These are phyloP conservation scores for Heliconius himera DNA, from an alignment of 1,140 invertebrate species.

Conservation along the genomic window DNA sequence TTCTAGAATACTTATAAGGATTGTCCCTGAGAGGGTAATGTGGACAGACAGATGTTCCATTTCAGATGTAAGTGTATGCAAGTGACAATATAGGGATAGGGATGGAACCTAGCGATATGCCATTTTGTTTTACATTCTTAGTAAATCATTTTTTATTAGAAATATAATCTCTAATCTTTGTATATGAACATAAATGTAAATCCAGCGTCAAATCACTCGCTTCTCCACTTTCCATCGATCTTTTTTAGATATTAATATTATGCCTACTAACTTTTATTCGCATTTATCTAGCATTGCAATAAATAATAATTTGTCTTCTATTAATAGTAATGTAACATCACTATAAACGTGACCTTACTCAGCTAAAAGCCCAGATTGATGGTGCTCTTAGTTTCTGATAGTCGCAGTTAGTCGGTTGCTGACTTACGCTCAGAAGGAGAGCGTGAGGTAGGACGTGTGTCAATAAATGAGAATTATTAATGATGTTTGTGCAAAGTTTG, in stretches of 20 bases:
- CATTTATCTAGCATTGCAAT: neutral
- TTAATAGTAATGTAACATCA: neutral
- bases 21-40: neutral
- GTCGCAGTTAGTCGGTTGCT: slow-evolving; percentile 22
- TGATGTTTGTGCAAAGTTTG: slow-evolving; percentile 18
- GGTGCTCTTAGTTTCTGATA: slow-evolving; percentile 38
- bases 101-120: neutral
- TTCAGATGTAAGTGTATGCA: neutral
- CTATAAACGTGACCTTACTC: slow-evolving; percentile 23
- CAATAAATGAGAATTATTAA: slow-evolving; percentile 41
- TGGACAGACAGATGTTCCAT: slow-evolving; percentile 11
- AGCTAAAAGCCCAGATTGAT: slow-evolving; percentile 46
- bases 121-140: neutral
- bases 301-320: neutral
- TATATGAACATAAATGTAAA: no score
- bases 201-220: no score
- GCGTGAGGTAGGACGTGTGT: slow-evolving; percentile 24
- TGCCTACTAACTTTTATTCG: neutral
- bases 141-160: neutral
- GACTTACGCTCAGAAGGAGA: slow-evolving; percentile 25
- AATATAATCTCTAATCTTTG: neutral
- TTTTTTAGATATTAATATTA: no score
- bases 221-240: no score
- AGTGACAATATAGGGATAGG: neutral
- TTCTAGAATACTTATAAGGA: slow-evolving; percentile 8